Conservation (phyloP, 2,113 vertebrate genomes). For the Trogon surrucura region DNA sequence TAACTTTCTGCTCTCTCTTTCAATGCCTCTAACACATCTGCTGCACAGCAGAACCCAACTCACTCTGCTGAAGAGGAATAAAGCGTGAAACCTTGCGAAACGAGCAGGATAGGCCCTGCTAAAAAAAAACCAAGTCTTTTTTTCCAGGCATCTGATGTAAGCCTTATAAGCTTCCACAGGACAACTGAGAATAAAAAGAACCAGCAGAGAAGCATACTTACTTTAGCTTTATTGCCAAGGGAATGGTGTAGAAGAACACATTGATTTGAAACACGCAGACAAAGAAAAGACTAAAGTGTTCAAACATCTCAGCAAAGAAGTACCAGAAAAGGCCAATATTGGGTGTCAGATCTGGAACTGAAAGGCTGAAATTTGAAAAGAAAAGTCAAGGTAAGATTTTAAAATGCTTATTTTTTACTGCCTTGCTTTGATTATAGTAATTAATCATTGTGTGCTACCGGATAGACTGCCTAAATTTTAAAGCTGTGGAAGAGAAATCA, state of each 20-base stretch:
- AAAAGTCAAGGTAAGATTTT: background rate
- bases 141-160: background rate
- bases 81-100: background rate
- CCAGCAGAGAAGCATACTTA: slow-evolving; percentile 72
- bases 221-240: slow-evolving; percentile 95
- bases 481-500: background rate
- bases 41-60: background rate
- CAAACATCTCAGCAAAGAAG: slow-evolving; percentile 99
- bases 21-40: background rate
- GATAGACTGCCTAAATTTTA: background rate
- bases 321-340: slow-evolving; percentile 99
- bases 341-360: slow-evolving; percentile 95
- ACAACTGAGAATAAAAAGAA: background rate
- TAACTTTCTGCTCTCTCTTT: background rate
- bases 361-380: slow-evolving; percentile 84
- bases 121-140: background rate
- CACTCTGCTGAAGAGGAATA: background rate
- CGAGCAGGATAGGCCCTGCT: background rate
- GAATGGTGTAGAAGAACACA: slow-evolving; percentile 96
- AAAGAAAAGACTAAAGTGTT: slow-evolving; percentile 98
- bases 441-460: background rate
- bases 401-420: background rate
- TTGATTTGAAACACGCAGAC: slow-evolving; percentile 99
- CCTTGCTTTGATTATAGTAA: background rate
- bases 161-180: background rate